Percentiles rank a stretch among this genome's conserved stretches.
These are phyloP conservation scores for Dinothrombium tinctorium DNA, from an alignment of 1,140 invertebrate species.

Conservation along the genomic window DNA sequence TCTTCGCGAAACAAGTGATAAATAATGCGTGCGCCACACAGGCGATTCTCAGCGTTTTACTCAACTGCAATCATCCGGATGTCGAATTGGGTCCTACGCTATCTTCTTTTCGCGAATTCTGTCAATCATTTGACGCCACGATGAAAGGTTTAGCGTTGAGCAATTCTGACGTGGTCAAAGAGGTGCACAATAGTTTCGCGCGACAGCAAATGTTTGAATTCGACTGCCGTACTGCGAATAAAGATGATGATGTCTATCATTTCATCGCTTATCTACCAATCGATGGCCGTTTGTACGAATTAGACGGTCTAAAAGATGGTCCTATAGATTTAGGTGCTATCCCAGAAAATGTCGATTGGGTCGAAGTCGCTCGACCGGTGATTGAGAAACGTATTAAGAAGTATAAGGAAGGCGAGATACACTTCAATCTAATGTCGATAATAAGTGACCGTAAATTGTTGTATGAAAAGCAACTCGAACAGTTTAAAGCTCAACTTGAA, in stretches of 20 bases:
- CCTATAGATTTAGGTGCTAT: slow-evolving; percentile 67
- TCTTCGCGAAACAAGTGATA: slow-evolving; percentile 97
- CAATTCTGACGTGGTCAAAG: slow-evolving; percentile 78
- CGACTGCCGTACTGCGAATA: slow-evolving; percentile 46
- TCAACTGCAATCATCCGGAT: slow-evolving; percentile 72
- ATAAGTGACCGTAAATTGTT: slow-evolving; percentile 69
- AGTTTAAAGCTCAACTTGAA: slow-evolving; percentile 31
- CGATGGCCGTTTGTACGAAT: slow-evolving; percentile 75
- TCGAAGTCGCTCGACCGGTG: slow-evolving; percentile 63
- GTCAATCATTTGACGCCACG: slow-evolving; percentile 65
- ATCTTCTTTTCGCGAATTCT: slow-evolving; percentile 75
- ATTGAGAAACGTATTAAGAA: slow-evolving; percentile 83
- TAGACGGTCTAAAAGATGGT: slow-evolving; percentile 82
- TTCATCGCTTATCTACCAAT: slow-evolving; percentile 92
- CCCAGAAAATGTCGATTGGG: slow-evolving; percentile 57
- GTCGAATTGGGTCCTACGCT: slow-evolving; percentile 66
- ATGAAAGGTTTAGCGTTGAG: slow-evolving; percentile 85
- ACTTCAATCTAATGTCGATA: slow-evolving; percentile 94
- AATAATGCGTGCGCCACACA: slow-evolving; percentile 98
- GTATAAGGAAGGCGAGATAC: slow-evolving; percentile 91
- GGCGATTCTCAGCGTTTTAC: slow-evolving; percentile 78
- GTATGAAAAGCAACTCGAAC: slow-evolving; percentile 51
- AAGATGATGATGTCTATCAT: slow-evolving; percentile 92
- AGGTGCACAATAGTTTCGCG: slow-evolving; percentile 93
- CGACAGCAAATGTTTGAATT: slow-evolving; percentile 85